phyloP scores from a whole-genome alignment of 1,140 invertebrate genomes.

The Caenorhabditis brenneri region DNA sequence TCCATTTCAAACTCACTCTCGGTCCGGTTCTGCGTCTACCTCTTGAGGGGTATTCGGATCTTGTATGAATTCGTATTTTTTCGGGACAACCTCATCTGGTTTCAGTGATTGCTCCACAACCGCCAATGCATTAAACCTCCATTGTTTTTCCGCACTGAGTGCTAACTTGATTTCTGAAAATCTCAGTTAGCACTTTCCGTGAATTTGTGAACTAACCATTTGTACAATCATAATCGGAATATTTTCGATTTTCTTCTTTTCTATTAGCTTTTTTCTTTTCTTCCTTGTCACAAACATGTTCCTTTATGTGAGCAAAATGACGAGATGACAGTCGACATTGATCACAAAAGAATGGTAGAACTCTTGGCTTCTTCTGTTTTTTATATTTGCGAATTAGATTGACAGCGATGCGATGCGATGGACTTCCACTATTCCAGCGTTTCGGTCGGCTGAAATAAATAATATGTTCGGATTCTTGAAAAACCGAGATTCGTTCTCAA shows the following conservation, averaged over 20 bases:
- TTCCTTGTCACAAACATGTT: slow-evolving; percentile 24
- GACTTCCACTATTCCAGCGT: slow-evolving; percentile 33
- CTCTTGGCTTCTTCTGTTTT: slow-evolving; percentile 10
- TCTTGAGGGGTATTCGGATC: neutral
- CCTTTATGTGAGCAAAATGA: neutral
- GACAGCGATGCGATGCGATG: neutral
- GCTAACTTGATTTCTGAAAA: slow-evolving; percentile 5
- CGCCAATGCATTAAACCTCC: slow-evolving; percentile 9
- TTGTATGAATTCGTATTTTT: neutral
- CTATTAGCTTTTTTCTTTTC: neutral
- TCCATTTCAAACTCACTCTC: slow-evolving; percentile 25
- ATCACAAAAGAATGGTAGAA: slow-evolving; percentile 17
- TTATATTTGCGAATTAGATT: slow-evolving; percentile 10
- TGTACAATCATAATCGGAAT: neutral
- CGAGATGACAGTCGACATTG: neutral
- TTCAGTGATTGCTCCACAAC: neutral
- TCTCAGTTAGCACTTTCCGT: neutral
- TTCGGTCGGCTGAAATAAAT: slow-evolving; percentile 6
- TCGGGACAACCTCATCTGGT: neutral
- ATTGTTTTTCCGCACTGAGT: neutral
- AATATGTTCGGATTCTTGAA: neutral
- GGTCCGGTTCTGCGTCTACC: neutral
- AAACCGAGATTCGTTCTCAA: neutral
- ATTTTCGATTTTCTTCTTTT: neutral
- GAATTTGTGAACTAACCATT: neutral